Evolutionary conservation across 2,888 invertebrate species (phyloP), one percentile per base, ranked within the genome.

Genomic region (Drosophila borealis): DNA sequence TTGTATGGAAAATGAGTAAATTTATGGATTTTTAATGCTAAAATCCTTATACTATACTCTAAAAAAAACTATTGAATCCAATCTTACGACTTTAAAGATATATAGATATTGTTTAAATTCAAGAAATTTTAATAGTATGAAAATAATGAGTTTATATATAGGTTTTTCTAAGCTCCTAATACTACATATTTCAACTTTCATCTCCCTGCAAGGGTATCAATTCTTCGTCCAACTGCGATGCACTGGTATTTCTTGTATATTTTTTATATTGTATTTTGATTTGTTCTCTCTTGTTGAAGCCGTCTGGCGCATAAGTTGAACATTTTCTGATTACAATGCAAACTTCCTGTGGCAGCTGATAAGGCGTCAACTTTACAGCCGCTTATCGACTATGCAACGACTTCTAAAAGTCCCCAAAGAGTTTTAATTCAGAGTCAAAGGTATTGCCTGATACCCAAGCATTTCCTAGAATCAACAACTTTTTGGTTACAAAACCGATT

Each of bases 401-500:
- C 34, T 25, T 46, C 29, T 17, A 39, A n/a, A 50, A 37, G 4
- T 34, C 17, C 17, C 2, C 13, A 57, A 59, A 55, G 45, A 48
- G 44, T 67, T 54, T 41, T 55, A 61, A 61, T 14, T 42, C 42
- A 37, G 57, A 44, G 51, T 14, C 29, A 44, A 55, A 49, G 37
- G n/a, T 37, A 41, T 44, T 33, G 42, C n/a, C 21, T 45, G 17
- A 21, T 37, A 21, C 41, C 39, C 14, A 14, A 3, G 9, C 34
- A 34, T 37, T 54, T 68, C 50, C 41, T 34, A 54, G 56, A 73
- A 74, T 14, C 50, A 13, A 10, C 34, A 69, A 41, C 50, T 37
- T 51, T 37, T 33, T 10, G 33, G 14, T 46, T 64, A 74, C 66
- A 63, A 80, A 72, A 80, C 77, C 84, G 84, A 81, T 81, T 81